Evolutionary conservation across 2,888 invertebrate species (phyloP), one percentile per base, ranked within the genome.

Genomic region (Dascillus cervinus): DNA sequence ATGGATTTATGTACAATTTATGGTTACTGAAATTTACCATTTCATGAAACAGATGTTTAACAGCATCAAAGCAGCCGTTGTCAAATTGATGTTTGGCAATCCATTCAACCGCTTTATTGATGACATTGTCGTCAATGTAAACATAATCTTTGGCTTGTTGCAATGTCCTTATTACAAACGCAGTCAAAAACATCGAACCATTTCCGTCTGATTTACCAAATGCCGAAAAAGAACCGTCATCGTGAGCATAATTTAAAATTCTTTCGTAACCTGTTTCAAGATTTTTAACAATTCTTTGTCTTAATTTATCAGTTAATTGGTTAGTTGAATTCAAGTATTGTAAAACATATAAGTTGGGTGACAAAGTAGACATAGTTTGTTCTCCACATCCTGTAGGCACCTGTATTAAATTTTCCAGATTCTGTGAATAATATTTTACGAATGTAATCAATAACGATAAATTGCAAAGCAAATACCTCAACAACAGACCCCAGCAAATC

Each of bases 301-400:
- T 71, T 51, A 80, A 65, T 47, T 70, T 55, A 40, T 71, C 43
- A 49, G 75, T 66, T 53, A 75, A 48, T 53, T 72, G 60, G 29
- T 70, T 50, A 41, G 75, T 59, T 24, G 56, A 69, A 50, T 61
- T 73, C 26, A 84, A 62, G 45, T 80, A 81, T 23, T 70, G 61
- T 21, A 83, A 59, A 0, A 82, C 77, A 36, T 78, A 73, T 21
- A 86, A 67, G 56, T 84, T 86, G 1, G 84, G 82, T 1, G 81
- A 80, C 36, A 86, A 72, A 0, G 77, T 71, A 3, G 84, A 75
- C 81, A 86, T 82, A 57, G 82, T 84, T 66, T 87, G 86, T 52
- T 87, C 86, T 0, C 86, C 86, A 54, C 86, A 87, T 1, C 86
- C 87, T 25, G 77, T 76, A 0, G 86, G 86, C 27, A 84, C 62